Evolutionary conservation across 1,140 invertebrate genomes (phyloP), one percentile per base, ranked within the genome.

Genomic region (Ooceraea biroi): DNA sequence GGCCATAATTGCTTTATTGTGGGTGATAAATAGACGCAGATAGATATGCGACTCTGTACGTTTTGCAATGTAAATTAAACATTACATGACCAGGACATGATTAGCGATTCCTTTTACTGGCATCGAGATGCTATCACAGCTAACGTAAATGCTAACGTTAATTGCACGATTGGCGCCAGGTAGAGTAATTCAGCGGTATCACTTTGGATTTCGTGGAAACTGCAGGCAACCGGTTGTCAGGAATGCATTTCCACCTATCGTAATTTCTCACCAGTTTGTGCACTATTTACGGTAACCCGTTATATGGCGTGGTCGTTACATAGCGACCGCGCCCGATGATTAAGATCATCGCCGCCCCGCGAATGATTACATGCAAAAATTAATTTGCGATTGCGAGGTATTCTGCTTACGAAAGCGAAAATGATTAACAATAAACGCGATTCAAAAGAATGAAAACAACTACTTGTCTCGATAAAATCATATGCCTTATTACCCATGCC

Each of bases 241-340:
- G 61, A 77, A 77, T 77, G 60, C 74, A 66, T 77, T 77, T 77
- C 46, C 61, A 77, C 73, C 58, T 77, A 65, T 44, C 61, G 19
- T 41, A 30, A 77, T 55, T 77, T 77, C 60, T 66, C 61, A 66
- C 14, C 63, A 19, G 46, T 77, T 77, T 77, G 66, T 41, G 48
- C 46, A 77, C 74, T 44, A 46, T 66, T 77, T 57, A 66, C 46
- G 48, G 48, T 66, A 50, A 77, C 60, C 58, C 73, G 73, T 65
- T 65, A 65, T 4, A 65, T 14, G 19, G 46, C 74, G 48, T 77
- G 44, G 74, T 66, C 60, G 19, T 77, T 77, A 66, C 52, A 66
- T 41, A 55, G 30, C 19, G 19, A 66, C 19, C 60, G 74, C 30
- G 61, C 30, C 48, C 48, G 60, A 41, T 19, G 27, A 65, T 77